Evolutionary conservation across 2,797 vertebrate genomes (phyloP), one percentile per base, ranked within the genome.

Genomic region (Xyrichtys novacula): DNA sequence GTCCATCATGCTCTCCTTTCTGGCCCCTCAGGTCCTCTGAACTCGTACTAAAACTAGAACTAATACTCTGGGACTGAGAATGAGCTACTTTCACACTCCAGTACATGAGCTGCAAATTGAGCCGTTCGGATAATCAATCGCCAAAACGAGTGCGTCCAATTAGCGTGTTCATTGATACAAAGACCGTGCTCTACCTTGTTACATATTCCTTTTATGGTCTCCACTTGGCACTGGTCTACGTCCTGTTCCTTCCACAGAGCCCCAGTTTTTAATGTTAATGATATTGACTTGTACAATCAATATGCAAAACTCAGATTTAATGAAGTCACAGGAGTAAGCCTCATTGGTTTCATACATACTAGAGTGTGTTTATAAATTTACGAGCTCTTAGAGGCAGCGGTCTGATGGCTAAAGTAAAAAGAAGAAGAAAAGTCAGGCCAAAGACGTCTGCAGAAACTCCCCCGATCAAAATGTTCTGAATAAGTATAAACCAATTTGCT

Each of bases 271-370:
- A 12, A 3, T 22, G 11, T 43, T 49, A 28, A 36, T 43, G 31
- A 25, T n/a, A 23, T 66, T 49, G 40, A n/a, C 34, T 49, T 34
- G 39, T 48, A 28, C 42, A 54, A 55, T 60, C 32, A 55, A 55
- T 43, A 49, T 63, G 29, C 64, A 56, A 50, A 67, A 55, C 10
- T n/a, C 2, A 1, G 22, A 5, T 56, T 42, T 49, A 61, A 61
- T 67, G 25, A 42, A 36, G 17, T 38, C 31, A 8, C 28, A 17
- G 6, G 7, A 22, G 28, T 3, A 38, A 29, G 20, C 39, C 11
- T 25, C 9, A 16, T 20, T 7, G 34, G 26, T 42, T 54, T 48
- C 20, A 17, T 40, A 15, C 11, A 16, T 7, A 49, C 44, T 4
- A 6, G 16, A 17, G 8, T 43, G 6, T 29, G 3, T 31, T 11